These are phyloP conservation scores for Ptychoptera albimana DNA, from an alignment of 2,888 invertebrate species.

Conservation along the genomic window DNA sequence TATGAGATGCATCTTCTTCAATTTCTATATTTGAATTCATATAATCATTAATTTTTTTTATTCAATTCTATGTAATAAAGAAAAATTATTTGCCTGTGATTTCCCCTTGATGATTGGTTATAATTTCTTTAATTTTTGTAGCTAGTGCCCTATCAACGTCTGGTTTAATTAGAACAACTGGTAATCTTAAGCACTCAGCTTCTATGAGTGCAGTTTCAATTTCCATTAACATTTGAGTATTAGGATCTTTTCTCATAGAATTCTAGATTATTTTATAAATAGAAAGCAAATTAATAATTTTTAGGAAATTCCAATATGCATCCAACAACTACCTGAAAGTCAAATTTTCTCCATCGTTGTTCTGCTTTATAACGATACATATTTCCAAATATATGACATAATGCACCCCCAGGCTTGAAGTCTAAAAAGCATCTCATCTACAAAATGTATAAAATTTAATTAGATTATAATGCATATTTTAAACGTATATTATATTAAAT, in stretches of 20 bases:
- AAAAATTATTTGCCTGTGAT: conserved; percentile 27
- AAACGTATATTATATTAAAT: too few species aligned
- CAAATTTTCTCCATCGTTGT: conserved; percentile 90
- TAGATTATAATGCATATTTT: too few species aligned
- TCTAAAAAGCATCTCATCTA: conserved; percentile 92
- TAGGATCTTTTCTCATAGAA: conserved; percentile 77
- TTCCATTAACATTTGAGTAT: conserved; percentile 84
- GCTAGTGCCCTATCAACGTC: conserved; percentile 73
- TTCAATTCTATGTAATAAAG: too few species aligned
- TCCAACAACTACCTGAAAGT: conserved; percentile 53
- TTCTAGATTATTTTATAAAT: conserved; percentile 41
- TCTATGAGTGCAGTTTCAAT: conserved; percentile 72
- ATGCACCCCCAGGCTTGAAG: conserved; percentile 82
- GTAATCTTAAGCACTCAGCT: conserved; percentile 63
- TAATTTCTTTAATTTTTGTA: conserved; percentile 70
- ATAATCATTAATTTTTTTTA: too few species aligned
- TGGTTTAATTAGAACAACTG: conserved; percentile 63
- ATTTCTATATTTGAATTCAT: conserved; percentile 34
- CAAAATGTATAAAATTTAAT: conserved; percentile 22
- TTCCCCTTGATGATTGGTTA: conserved; percentile 73
- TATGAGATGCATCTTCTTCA: conserved; percentile 83
- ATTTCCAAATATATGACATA: conserved; percentile 84
- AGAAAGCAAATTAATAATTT: neutral
- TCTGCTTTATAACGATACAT: conserved; percentile 93
- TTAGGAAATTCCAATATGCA: neutral